These are phyloP conservation scores for Melanaphis sacchari DNA, from an alignment of 1,140 invertebrate species.

Conservation along the genomic window DNA sequence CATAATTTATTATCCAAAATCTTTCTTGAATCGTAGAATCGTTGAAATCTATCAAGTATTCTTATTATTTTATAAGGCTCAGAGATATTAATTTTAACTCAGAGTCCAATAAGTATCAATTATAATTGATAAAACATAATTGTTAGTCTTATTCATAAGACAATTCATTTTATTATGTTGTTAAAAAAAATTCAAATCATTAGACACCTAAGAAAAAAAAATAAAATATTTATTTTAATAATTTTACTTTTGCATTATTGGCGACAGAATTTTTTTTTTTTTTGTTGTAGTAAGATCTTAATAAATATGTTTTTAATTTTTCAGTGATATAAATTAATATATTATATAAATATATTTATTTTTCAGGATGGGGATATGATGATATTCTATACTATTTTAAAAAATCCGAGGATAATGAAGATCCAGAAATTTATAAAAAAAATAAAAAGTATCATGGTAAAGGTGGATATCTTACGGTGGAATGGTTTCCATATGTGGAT, in stretches of 20 bases:
- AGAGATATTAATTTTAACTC: too few species aligned
- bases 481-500: constrained; percentile 71
- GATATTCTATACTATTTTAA: constrained; percentile 83
- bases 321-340: not conserved
- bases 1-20: too few species aligned
- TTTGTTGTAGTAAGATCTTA: not conserved
- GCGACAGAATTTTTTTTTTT: too few species aligned
- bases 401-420: constrained; percentile 70
- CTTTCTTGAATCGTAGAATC: too few species aligned
- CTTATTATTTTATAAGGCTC: too few species aligned
- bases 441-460: constrained; percentile 67
- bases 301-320: not conserved
- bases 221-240: too few species aligned
- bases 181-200: not conserved
- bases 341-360: not conserved
- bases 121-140: too few species aligned
- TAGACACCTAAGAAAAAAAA: not conserved
- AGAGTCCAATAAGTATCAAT: too few species aligned
- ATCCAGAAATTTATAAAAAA: constrained; percentile 61
- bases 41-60: too few species aligned
- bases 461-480: constrained; percentile 70
- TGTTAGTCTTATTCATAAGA: too few species aligned
- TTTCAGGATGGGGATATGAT: constrained; percentile 74
- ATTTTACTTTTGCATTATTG: not conserved
- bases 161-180: too few species aligned